Conservation (phyloP, 2,113 vertebrate species). For the Chamaea fasciata region DNA sequence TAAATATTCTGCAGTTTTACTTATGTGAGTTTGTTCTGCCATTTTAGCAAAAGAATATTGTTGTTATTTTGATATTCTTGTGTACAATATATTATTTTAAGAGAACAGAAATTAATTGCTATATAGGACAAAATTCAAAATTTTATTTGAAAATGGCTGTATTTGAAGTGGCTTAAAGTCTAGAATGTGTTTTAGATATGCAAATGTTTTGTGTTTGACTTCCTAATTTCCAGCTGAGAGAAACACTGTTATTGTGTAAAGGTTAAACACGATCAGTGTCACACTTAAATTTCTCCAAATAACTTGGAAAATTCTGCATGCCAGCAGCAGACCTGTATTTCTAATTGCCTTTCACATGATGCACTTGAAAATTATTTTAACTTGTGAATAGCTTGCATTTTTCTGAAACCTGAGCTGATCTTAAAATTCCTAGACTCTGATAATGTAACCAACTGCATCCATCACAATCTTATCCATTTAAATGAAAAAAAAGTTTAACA, state of each 20-base stretch:
- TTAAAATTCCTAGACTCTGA: neutral
- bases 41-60: neutral
- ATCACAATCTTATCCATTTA: neutral
- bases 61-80: neutral
- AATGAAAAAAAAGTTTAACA: neutral
- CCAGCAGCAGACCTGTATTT: neutral
- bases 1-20: neutral
- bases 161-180: neutral
- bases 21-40: neutral
- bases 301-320: neutral
- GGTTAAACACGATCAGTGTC: neutral
- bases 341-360: neutral
- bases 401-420: neutral
- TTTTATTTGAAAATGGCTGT: neutral
- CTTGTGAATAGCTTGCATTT: neutral
- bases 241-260: fast-evolving
- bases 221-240: neutral
- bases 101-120: neutral
- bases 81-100: neutral
- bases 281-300: neutral
- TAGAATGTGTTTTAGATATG: neutral
- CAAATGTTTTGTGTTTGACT: neutral
- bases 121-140: neutral
- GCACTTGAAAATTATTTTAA: neutral
- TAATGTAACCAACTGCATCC: neutral